phyloP scores from a whole-genome alignment of 35 echinoderm and acorn worm genomes.

The Amphiura filiformis region DNA sequence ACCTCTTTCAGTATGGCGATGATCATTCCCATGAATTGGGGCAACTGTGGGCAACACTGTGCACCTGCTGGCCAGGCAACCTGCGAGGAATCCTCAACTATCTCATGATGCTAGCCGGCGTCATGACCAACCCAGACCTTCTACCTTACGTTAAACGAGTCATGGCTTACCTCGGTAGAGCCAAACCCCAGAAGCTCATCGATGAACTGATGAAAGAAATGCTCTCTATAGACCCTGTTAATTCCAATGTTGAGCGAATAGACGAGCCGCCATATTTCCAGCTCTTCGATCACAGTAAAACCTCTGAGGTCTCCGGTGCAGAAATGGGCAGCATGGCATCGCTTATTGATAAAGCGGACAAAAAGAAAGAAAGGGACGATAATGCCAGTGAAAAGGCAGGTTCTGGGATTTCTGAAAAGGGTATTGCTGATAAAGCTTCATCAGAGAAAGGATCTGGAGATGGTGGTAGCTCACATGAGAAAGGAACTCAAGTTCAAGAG shows the following conservation, averaged over 20 bases:
- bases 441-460: background rate
- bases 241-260: slow-evolving; percentile 72
- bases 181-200: slow-evolving; percentile 84
- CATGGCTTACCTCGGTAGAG: slow-evolving; percentile 74
- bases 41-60: slow-evolving; percentile 83
- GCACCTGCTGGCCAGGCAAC: slow-evolving; percentile 91
- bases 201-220: slow-evolving; percentile 95
- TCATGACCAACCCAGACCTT: slow-evolving; percentile 86
- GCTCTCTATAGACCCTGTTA: slow-evolving; percentile 74
- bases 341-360: slow-evolving; percentile 73
- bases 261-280: slow-evolving; percentile 89
- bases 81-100: slow-evolving; percentile 85
- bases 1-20: slow-evolving; percentile 90
- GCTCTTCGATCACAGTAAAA: slow-evolving; percentile 59
- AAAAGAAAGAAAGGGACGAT: slow-evolving; percentile 27
- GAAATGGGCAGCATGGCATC: slow-evolving; percentile 78
- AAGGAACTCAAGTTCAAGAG: background rate
- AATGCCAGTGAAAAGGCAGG: slow-evolving; percentile 8
- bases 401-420: slow-evolving; percentile 4
- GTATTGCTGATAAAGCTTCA: background rate
- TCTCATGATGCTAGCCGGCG: slow-evolving; percentile 61
- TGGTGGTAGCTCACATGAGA: background rate
- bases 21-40: slow-evolving; percentile 70
- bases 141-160: slow-evolving; percentile 89
- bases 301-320: slow-evolving; percentile 29